Evolutionary conservation across 2,888 invertebrate genomes (phyloP).

Genomic region (Chrysodeixis includens): DNA sequence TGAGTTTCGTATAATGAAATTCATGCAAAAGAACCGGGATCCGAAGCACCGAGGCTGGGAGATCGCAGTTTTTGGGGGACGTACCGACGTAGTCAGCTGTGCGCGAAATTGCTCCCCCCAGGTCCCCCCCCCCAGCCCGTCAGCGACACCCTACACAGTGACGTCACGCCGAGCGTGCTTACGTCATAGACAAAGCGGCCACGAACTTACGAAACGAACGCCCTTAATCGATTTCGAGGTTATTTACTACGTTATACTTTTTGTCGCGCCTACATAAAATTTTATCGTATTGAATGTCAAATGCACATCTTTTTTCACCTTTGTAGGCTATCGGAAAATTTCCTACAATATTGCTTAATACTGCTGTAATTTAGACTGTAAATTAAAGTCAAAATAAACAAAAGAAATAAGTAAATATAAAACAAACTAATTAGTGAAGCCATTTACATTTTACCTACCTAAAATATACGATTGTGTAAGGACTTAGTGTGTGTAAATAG

Average conservation of each 20-base stretch:
- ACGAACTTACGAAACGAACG: constrained; percentile 78
- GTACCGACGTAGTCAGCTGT: constrained; percentile 84
- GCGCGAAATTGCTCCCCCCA: constrained; percentile 79
- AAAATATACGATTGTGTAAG: neutral
- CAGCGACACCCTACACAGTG: constrained; percentile 71
- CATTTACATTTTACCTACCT: neutral
- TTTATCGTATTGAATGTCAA: constrained; percentile 26
- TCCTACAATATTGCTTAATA: neutral
- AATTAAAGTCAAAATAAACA: neutral
- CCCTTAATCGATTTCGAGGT: constrained; percentile 84
- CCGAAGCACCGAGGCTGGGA: constrained; percentile 37
- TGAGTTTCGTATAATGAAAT: constrained; percentile 55
- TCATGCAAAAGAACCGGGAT: constrained; percentile 56
- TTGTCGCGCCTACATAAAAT: constrained; percentile 21
- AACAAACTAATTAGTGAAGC: constrained; percentile 2
- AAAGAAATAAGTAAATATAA: neutral
- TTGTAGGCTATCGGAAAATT: neutral
- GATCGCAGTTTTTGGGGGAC: constrained; percentile 69
- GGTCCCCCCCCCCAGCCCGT: constrained; percentile 66
- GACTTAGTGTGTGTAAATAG: constrained; percentile 2
- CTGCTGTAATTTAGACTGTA: neutral
- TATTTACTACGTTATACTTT: constrained; percentile 63
- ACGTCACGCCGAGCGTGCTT: constrained; percentile 81
- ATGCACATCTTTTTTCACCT: neutral
- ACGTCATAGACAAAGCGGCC: constrained; percentile 83